Percentiles rank a stretch among this genome's conserved stretches.
These are phyloP conservation scores for Brachionus rubens DNA, from an alignment of 1,140 invertebrate species.

Conservation along the genomic window DNA sequence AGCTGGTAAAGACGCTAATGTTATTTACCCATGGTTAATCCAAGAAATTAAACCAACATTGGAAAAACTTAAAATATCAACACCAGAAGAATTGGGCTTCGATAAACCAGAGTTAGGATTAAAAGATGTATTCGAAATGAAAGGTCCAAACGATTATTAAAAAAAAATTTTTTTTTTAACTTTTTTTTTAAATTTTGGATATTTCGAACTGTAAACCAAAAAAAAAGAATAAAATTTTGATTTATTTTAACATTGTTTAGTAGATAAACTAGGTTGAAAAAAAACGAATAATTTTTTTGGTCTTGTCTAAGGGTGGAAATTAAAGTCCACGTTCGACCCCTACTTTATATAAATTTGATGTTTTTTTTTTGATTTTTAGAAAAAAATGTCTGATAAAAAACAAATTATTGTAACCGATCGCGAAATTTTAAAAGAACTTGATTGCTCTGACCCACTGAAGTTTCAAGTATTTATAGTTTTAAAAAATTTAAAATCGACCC, in stretches of 20 bases:
- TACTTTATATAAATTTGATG: not conserved
- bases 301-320: slow-evolving; percentile 26
- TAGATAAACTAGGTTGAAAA: not conserved
- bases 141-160: slow-evolving; percentile 45
- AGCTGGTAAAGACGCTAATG: slow-evolving; percentile 72
- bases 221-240: not conserved
- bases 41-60: slow-evolving; percentile 89
- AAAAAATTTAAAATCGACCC: no score
- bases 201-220: no score
- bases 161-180: no score
- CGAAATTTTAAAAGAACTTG: slow-evolving; percentile 20
- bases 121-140: slow-evolving; percentile 44
- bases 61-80: slow-evolving; percentile 84
- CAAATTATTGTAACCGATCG: slow-evolving; percentile 19
- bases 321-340: not conserved
- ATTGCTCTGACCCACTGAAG: slow-evolving; percentile 32
- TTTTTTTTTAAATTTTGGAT: no score
- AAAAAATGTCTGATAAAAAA: slow-evolving; percentile 7
- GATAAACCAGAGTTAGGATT: slow-evolving; percentile 84
- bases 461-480: slow-evolving; percentile 41
- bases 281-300: not conserved
- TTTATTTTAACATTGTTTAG: not conserved
- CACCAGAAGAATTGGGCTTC: slow-evolving; percentile 90
- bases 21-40: slow-evolving; percentile 85
- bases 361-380: not conserved